Conservation (phyloP, 2,888 invertebrate species). For the Clusia tigrina region DNA sequence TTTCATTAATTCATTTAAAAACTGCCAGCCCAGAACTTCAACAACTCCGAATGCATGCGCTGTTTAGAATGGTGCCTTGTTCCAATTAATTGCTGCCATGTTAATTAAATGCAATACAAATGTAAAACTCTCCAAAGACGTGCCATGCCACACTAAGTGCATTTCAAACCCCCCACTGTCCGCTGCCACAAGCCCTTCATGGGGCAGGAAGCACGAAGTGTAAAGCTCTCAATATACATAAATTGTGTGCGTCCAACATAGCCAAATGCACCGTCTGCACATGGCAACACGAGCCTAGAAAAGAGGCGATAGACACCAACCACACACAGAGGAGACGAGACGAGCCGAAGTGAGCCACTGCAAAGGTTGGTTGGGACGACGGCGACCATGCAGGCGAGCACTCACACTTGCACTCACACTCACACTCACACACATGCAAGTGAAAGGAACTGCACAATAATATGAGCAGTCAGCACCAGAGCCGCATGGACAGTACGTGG, state of each 20-base stretch:
- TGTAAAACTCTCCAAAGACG: background rate
- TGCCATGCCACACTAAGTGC: background rate
- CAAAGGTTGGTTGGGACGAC: no score
- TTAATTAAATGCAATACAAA: slow-evolving; percentile 25
- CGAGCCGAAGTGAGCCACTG: no score
- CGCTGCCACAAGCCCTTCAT: no score
- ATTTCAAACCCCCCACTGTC: no score
- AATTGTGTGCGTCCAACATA: background rate
- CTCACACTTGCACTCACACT: background rate
- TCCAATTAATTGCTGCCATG: slow-evolving; percentile 29
- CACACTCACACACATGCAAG: background rate
- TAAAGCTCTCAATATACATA: background rate
- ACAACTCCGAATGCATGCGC: background rate
- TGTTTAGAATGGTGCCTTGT: slow-evolving; percentile 20
- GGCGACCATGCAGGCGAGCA: no score
- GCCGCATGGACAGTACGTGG: background rate
- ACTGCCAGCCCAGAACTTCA: background rate
- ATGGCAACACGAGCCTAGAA: background rate
- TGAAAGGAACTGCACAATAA: background rate
- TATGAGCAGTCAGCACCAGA: background rate
- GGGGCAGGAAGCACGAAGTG: no score
- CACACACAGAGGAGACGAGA: background rate
- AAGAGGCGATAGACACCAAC: background rate
- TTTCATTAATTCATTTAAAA: slow-evolving; percentile 9
- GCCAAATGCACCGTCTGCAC: slow-evolving; percentile 1